Conservation (phyloP, 2,888 invertebrate species). For the Synergus gifuensis region DNA sequence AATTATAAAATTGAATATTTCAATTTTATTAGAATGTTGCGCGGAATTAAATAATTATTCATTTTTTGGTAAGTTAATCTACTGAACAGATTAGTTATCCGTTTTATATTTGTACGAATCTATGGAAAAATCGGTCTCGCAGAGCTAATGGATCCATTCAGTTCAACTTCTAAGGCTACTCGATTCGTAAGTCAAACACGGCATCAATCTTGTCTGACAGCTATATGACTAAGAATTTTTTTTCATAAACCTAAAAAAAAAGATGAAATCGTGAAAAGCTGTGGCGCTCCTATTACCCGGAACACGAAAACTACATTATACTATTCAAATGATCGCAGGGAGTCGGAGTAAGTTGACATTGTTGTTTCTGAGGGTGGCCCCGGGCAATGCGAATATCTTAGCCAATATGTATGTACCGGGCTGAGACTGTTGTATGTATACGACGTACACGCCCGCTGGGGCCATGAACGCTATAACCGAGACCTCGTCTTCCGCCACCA, state of each 20-base stretch:
- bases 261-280: constrained; percentile 9
- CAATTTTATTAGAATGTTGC: too few relatives aligned
- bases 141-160: neutral
- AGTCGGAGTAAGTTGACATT: constrained; percentile 74
- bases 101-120: neutral
- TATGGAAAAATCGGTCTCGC: neutral
- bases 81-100: neutral
- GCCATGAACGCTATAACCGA: constrained; percentile 55
- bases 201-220: constrained; percentile 25
- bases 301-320: constrained; percentile 74
- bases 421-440: constrained; percentile 56
- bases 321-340: constrained; percentile 72
- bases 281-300: constrained; percentile 24
- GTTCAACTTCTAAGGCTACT: neutral
- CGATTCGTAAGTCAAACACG: neutral
- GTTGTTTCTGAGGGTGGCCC: constrained; percentile 75
- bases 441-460: constrained; percentile 58
- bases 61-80: too few relatives aligned
- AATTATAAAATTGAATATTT: too few relatives aligned
- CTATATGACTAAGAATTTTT: constrained; percentile 1
- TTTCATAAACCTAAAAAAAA: neutral
- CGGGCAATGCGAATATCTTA: constrained; percentile 73
- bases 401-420: constrained; percentile 59
- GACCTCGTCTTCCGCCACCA: constrained; percentile 66
- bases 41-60: too few relatives aligned